Base-by-base conservation (phyloP, 2,888 invertebrate genomes). In the Athalia cordata region DNA sequence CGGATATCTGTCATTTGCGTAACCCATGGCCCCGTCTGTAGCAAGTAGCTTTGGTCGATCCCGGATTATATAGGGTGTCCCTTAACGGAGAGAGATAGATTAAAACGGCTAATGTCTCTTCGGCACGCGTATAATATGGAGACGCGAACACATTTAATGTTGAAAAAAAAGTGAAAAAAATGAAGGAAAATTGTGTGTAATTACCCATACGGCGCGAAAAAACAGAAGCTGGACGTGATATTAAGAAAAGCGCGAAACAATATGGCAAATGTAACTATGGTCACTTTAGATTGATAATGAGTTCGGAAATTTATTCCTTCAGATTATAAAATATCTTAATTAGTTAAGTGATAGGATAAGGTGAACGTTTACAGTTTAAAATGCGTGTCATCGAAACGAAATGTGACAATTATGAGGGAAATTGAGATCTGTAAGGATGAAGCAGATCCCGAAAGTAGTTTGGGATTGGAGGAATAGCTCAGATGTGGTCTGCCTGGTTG, bases 1-100 rank as follows among this genome's bases (percentile, higher is more conserved):
- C 47, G 72, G 61, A 72, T 72, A 72, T 72, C 72, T 72, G 59
- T 72, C 72, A 72, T 72, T 72, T 72, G 59, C 59, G 72, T 72
- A 72, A 59, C 61, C 72, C 49, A 72, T 61, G 72, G 47, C 59
- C 68, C 8, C 59, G 29, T 5, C 59, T 50, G 49, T 72, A 59
- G 72, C 59, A 59, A 57, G 57, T 72, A 59, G 72, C 72, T 45
- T 47, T 47, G 13, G 43, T 72, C 72, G 43, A 72, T 15, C 47
- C 13, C 45, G 59, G 61, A 5, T 29, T 5, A n/a, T 61, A 61
- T n/a, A 43, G 72, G 47, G 72, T 59, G 59, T 72, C 13, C 8
- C 47, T 61, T 29, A 2, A 29, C 29, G 29, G 29, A 29, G 29
- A 29, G 29, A 2, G 29, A 29, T 29, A 29, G 29, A 29, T 29